Percentiles rank a stretch among this genome's conserved stretches.
phyloP scores from a whole-genome alignment of 2,113 vertebrate species.

The Percopsis transmontana region DNA sequence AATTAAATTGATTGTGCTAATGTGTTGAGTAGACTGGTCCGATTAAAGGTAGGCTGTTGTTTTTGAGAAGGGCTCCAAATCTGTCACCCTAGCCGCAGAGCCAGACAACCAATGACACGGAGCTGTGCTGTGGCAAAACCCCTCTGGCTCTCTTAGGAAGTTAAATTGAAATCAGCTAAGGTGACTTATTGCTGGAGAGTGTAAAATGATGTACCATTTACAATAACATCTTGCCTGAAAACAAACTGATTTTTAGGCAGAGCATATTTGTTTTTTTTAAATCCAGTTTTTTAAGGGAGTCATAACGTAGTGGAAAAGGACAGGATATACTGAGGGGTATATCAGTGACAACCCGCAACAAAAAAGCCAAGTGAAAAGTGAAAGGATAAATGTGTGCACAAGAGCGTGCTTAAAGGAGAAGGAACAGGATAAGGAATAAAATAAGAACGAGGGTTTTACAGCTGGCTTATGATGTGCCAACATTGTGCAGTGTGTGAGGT shows the following conservation, averaged over 20 bases:
- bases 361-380: conserved; percentile 21
- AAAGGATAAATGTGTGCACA: conserved; percentile 24
- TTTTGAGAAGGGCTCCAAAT: conserved; percentile 52
- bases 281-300: conserved; percentile 31
- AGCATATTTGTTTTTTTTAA: too few relatives aligned
- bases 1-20: conserved; percentile 59
- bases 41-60: conserved; percentile 59
- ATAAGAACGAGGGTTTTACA: conserved; percentile 11
- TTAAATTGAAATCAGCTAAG: conserved; percentile 40
- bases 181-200: conserved; percentile 52
- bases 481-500: conserved; percentile 60
- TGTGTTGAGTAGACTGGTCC: conserved; percentile 49
- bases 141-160: conserved; percentile 20
- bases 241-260: conserved; percentile 43
- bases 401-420: conserved; percentile 7
- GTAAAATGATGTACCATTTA: conserved; percentile 59
- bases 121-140: conserved; percentile 35
- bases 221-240: conserved; percentile 55
- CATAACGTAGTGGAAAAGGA: too few relatives aligned
- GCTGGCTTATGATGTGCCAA: conserved; percentile 47
- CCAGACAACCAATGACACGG: conserved; percentile 19
- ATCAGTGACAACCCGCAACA: too few relatives aligned
- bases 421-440: conserved; percentile 36
- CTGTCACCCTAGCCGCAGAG: conserved; percentile 40
- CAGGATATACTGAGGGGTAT: too few relatives aligned